These are phyloP conservation scores for Helicoverpa armigera DNA, from an alignment of 1,140 invertebrate species.

Conservation along the genomic window DNA sequence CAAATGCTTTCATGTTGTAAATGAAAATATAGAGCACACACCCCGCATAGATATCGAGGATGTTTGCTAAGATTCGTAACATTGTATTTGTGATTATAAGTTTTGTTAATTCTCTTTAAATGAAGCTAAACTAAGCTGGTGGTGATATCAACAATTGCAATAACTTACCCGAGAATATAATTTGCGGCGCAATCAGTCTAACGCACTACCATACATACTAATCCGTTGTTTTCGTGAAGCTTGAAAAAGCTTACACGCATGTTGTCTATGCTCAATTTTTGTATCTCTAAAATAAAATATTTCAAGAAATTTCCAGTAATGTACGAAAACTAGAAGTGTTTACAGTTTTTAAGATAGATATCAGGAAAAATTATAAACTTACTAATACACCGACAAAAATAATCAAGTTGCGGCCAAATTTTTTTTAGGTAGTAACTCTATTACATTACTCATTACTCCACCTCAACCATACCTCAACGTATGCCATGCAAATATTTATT, in stretches of 20 bases:
- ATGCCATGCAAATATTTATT: too few relatives aligned
- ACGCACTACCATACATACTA: conserved; percentile 86
- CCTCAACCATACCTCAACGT: too few relatives aligned
- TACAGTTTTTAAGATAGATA: background rate
- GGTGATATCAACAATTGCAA: conserved; percentile 44
- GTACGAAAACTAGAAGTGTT: background rate
- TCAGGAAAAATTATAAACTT: too few relatives aligned
- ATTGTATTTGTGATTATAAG: background rate
- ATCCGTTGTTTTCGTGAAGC: conserved; percentile 87
- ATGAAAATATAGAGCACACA: conserved; percentile 67
- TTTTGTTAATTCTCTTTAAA: background rate
- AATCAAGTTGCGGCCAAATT: too few relatives aligned
- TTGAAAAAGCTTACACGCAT: conserved; percentile 82
- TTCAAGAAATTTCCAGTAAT: background rate
- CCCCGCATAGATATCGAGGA: conserved; percentile 54
- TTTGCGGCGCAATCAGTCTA: conserved; percentile 86
- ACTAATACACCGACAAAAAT: too few relatives aligned
- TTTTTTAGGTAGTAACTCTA: too few relatives aligned
- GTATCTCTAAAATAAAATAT: background rate
- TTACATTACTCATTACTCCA: too few relatives aligned
- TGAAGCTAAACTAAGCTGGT: background rate
- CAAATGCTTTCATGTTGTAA: conserved; percentile 45
- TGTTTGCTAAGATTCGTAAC: conserved; percentile 32
- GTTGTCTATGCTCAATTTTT: conserved; percentile 68
- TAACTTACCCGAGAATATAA: conserved; percentile 81